Conservation (phyloP, 2,888 invertebrate genomes). For the Lydus trimaculatus region DNA sequence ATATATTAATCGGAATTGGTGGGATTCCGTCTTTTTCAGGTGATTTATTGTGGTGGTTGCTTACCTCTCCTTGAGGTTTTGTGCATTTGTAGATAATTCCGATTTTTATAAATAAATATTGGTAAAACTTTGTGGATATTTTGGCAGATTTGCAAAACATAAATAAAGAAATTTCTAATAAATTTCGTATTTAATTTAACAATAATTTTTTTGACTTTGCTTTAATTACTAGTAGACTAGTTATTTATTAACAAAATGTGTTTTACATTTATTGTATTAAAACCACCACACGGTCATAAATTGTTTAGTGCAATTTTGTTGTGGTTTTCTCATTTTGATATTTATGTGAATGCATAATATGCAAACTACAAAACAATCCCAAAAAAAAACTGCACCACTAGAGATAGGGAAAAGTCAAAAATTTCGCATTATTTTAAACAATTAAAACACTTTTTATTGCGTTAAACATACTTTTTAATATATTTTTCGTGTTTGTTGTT, state of each 20-base stretch:
- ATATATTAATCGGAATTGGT: neutral
- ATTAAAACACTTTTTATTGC: neutral
- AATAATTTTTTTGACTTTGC: conserved; percentile 25
- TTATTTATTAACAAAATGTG: conserved; percentile 49
- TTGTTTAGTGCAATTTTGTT: conserved; percentile 48
- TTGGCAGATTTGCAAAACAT: neutral
- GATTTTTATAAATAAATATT: neutral
- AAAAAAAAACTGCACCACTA: neutral
- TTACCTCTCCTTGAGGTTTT: neutral
- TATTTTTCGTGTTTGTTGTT: neutral
- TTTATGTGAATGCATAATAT: conserved; percentile 35
- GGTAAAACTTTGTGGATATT: neutral
- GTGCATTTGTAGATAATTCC: neutral
- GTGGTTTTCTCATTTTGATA: conserved; percentile 53
- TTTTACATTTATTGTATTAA: conserved; percentile 52
- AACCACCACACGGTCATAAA: conserved; percentile 52
- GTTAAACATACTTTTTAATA: neutral
- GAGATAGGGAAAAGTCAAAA: neutral
- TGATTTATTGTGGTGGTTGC: neutral
- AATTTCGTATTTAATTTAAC: neutral
- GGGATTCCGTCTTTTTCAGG: neutral
- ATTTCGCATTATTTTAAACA: neutral
- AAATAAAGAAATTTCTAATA: neutral
- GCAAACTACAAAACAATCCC: neutral
- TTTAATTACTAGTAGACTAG: conserved; percentile 52